Evolutionary conservation across 2,888 invertebrate species (phyloP).

Genomic region (Allacma fusca): DNA sequence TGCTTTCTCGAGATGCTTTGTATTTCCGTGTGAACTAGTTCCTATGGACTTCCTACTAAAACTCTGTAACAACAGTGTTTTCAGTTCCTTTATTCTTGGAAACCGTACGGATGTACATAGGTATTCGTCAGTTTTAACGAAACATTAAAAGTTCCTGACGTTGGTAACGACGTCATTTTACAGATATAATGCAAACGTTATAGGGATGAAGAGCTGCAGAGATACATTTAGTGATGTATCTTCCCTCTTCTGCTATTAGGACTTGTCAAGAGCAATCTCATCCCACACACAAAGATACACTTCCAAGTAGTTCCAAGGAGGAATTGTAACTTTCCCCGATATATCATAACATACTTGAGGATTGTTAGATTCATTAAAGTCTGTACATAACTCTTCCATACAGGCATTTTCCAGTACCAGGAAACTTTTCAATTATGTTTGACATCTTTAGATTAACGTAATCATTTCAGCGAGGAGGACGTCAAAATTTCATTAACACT

Average conservation of each 20-base stretch:
- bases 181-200: neutral
- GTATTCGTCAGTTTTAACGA: neutral
- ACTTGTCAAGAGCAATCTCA: no score
- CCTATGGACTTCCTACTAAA: no score
- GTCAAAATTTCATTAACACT: conserved; percentile 33
- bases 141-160: neutral
- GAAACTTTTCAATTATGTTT: conserved; percentile 37
- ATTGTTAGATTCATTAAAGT: neutral
- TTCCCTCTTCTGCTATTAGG: no score
- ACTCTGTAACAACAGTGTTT: no score
- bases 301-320: no score
- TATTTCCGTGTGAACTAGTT: neutral
- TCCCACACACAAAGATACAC: no score
- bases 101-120: neutral
- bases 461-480: conserved; percentile 24
- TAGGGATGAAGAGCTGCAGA: neutral
- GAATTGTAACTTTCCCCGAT: no score
- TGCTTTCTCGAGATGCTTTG: neutral
- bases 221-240: no score
- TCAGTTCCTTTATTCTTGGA: neutral
- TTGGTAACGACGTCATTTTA: neutral
- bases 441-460: conserved; percentile 33
- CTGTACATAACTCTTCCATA: neutral
- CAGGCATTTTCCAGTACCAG: neutral
- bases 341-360: no score